A percentile compares a stretch with the other conserved stretches of the same genome.
Conservation (phyloP, 2,113 vertebrate species). For the Rhagologus leucostigma region DNA sequence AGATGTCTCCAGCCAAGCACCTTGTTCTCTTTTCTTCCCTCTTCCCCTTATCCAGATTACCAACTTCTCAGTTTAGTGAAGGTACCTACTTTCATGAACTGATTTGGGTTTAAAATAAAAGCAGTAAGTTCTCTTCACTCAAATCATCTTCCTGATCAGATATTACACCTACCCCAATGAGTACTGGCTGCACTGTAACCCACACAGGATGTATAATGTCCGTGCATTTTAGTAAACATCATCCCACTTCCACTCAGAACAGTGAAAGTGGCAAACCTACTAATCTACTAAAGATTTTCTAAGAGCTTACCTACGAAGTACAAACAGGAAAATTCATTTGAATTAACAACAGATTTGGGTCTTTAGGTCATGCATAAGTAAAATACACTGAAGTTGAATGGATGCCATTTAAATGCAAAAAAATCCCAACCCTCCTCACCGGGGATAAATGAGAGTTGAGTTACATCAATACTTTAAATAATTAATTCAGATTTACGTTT, state of each 20-base stretch:
- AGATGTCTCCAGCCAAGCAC: background rate
- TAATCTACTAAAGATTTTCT: background rate
- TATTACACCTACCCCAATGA: background rate
- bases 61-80: background rate
- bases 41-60: background rate
- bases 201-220: accelerated
- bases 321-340: background rate
- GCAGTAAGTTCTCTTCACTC: background rate
- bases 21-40: background rate
- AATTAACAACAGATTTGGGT: background rate
- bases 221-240: background rate
- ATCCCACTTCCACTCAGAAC: background rate
- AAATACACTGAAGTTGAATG: background rate
- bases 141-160: background rate
- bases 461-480: background rate
- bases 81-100: background rate
- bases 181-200: background rate
- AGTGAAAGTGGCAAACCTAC: background rate
- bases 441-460: background rate
- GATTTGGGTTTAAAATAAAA: background rate
- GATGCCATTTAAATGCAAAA: background rate
- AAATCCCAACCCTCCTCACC: accelerated
- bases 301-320: background rate
- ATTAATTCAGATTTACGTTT: background rate
- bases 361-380: background rate